Evolutionary conservation across 2,113 vertebrate species (phyloP).

Genomic region (Stegostoma tigrinum): DNA sequence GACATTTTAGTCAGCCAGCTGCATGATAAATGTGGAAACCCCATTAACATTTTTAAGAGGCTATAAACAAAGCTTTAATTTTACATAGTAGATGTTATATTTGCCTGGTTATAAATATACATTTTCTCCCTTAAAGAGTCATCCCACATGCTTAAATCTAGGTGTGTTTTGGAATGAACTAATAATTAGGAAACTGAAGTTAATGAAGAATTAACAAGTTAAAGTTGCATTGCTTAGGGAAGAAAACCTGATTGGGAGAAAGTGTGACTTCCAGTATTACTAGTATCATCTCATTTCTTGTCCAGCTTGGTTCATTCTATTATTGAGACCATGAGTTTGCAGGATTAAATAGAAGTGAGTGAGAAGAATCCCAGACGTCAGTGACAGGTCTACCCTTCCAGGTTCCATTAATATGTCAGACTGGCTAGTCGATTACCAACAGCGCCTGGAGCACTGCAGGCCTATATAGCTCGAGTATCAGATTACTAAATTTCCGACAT

Average conservation of each 20-base stretch:
- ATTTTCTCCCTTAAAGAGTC: not conserved
- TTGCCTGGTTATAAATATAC: not conserved
- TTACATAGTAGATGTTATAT: not conserved
- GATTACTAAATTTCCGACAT: not conserved
- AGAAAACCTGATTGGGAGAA: not conserved
- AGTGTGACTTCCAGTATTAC: not conserved
- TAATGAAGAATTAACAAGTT: not conserved
- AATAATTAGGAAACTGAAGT: not conserved
- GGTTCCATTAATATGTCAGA: conserved; percentile 3
- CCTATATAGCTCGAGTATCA: not conserved
- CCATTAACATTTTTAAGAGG: not conserved
- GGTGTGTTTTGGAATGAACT: not conserved
- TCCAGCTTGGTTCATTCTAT: not conserved
- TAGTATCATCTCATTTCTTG: not conserved
- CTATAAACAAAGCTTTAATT: not conserved
- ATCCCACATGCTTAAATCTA: not conserved
- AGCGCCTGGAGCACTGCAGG: not conserved
- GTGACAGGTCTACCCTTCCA: conserved; percentile 22
- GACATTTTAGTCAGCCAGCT: not conserved
- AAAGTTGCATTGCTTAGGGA: not conserved
- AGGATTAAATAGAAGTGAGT: conserved; percentile 24
- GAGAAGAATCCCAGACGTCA: conserved; percentile 17
- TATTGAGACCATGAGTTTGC: not conserved
- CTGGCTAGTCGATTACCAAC: not conserved
- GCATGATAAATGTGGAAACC: not conserved